Conservation (phyloP, 2,113 vertebrate species). For the Pangasianodon hypophthalmus region DNA sequence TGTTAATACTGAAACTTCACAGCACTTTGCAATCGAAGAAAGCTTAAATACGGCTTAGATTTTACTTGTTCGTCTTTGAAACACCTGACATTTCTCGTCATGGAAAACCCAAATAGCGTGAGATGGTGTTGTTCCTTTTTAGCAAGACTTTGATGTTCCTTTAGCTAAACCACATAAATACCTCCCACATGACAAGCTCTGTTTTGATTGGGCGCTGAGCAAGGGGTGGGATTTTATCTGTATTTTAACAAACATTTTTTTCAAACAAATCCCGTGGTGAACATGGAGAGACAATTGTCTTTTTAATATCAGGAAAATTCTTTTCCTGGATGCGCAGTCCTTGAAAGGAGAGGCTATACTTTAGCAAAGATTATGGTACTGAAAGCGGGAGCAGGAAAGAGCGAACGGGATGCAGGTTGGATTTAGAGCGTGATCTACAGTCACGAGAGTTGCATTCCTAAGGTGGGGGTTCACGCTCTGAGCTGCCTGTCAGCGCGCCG, state of each 20-base stretch:
- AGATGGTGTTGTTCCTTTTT: constrained; percentile 53
- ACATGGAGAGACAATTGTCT: background rate
- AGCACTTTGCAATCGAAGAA: background rate
- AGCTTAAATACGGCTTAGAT: background rate
- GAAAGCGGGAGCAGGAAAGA: background rate
- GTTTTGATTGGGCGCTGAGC: constrained; percentile 44
- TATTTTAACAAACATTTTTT: constrained; percentile 1
- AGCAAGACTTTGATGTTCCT: constrained; percentile 18
- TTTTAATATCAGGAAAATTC: background rate
- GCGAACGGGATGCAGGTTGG: background rate
- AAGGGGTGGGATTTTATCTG: too few species aligned
- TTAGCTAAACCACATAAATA: constrained; percentile 35
- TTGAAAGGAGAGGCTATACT: background rate
- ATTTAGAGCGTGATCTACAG: constrained; percentile 40
- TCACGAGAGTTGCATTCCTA: constrained; percentile 52
- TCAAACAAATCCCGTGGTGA: background rate
- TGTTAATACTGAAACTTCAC: background rate
- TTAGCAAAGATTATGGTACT: background rate
- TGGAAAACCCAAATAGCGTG: constrained; percentile 51
- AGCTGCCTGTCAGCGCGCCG: constrained; percentile 38
- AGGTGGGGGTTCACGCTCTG: constrained; percentile 43
- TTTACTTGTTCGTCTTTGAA: constrained; percentile 47
- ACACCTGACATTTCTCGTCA: constrained; percentile 53
- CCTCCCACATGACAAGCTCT: constrained; percentile 31
- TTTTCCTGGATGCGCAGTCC: background rate